Conservation (phyloP, 1,140 invertebrate genomes). For the Drosophila takahashii region DNA sequence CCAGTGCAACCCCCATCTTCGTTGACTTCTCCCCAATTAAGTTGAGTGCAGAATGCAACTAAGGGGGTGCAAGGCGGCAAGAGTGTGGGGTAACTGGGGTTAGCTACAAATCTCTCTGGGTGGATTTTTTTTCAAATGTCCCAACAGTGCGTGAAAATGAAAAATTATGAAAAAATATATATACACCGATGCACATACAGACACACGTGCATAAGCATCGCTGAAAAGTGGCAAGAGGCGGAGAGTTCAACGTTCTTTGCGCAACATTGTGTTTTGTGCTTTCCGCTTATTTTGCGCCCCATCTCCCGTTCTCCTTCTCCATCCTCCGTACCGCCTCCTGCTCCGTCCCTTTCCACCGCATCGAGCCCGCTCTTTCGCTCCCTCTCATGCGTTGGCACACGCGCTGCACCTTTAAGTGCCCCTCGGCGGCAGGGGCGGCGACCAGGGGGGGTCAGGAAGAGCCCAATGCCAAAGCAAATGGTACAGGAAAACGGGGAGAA, state of each 20-base stretch:
- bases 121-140: constrained; percentile 74
- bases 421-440: constrained; percentile 33
- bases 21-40: constrained; percentile 66
- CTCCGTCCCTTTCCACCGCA: neutral
- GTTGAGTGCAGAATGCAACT: constrained; percentile 67
- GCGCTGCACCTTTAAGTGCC: constrained; percentile 81
- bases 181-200: constrained; percentile 7
- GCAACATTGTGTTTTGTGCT: constrained; percentile 83
- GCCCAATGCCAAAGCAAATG: constrained; percentile 38
- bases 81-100: constrained; percentile 36
- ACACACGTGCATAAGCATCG: constrained; percentile 20
- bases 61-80: neutral
- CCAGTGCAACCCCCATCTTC: neutral
- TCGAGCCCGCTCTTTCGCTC: constrained; percentile 6
- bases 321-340: constrained; percentile 25
- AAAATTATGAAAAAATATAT: constrained; percentile 77
- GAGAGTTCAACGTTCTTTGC: constrained; percentile 81
- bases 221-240: constrained; percentile 37
- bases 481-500: constrained; percentile 34
- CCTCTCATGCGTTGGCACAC: constrained; percentile 72
- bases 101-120: constrained; percentile 61
- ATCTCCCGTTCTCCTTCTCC: constrained; percentile 20
- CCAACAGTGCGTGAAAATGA: constrained; percentile 80
- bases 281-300: constrained; percentile 76
- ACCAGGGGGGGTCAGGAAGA: constrained; percentile 31